These are phyloP conservation scores for Ichneumoninae sp. DNA, from an alignment of 2,888 invertebrate genomes.

Conservation along the genomic window DNA sequence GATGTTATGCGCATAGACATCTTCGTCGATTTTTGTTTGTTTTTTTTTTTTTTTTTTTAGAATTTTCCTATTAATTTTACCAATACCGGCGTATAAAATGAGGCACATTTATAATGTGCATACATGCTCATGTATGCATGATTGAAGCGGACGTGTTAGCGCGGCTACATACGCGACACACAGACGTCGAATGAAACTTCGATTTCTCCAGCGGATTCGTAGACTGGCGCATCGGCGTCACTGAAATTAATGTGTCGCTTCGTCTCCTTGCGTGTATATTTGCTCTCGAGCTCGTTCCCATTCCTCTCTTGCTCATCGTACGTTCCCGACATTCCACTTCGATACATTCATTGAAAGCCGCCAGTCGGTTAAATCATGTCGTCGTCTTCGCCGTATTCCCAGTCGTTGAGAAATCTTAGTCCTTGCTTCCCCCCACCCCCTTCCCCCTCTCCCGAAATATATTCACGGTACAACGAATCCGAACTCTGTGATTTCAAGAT, in stretches of 20 bases:
- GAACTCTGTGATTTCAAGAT: conserved; percentile 49
- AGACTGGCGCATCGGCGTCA: conserved; percentile 34
- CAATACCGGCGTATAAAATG: too few species aligned
- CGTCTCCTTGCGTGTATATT: conserved; percentile 36
- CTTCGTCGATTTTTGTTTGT: too few species aligned
- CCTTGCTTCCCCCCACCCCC: not conserved
- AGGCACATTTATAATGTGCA: not conserved
- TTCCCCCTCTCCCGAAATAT: conserved; percentile 34
- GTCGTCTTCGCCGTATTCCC: conserved; percentile 26
- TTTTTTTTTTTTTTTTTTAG: too few species aligned
- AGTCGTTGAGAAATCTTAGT: conserved; percentile 43
- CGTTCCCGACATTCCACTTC: conserved; percentile 54
- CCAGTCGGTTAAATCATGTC: conserved; percentile 56
- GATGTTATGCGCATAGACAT: too few species aligned
- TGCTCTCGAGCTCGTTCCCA: conserved; percentile 21
- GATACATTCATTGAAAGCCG: conserved; percentile 54
- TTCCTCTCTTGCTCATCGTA: conserved; percentile 27
- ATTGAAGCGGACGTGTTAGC: not conserved
- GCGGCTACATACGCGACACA: not conserved
- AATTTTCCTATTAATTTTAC: too few species aligned
- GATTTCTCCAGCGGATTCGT: conserved; percentile 46
- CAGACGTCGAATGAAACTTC: conserved; percentile 29
- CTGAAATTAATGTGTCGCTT: conserved; percentile 45
- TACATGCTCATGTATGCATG: not conserved
- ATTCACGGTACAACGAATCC: conserved; percentile 58